phyloP scores from a whole-genome alignment of 2,113 vertebrate genomes.

The Rallus limicola region DNA sequence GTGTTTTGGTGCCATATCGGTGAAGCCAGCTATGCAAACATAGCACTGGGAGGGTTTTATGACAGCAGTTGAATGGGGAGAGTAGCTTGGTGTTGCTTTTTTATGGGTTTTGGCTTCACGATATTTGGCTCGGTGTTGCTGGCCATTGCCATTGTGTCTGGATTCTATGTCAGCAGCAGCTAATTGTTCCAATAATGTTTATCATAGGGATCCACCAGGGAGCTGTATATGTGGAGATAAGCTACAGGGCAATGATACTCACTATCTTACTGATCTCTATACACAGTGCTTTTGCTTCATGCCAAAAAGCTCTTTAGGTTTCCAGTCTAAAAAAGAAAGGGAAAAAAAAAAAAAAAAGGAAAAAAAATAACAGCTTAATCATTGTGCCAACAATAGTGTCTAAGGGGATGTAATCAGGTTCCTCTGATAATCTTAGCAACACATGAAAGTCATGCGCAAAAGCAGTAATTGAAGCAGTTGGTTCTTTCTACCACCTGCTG shows the following conservation, averaged over 20 bases:
- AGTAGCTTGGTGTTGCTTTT: slow-evolving; percentile 80
- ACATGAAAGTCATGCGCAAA: slow-evolving; percentile 82
- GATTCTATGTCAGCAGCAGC: slow-evolving; percentile 83
- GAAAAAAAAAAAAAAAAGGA: slow-evolving; percentile 13
- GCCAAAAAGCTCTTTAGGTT: slow-evolving; percentile 81
- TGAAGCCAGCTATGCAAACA: slow-evolving; percentile 86
- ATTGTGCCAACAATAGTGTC: slow-evolving; percentile 81
- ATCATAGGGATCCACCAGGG: slow-evolving; percentile 86
- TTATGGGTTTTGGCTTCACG: slow-evolving; percentile 82
- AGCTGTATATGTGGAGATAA: slow-evolving; percentile 89
- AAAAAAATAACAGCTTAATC: slow-evolving; percentile 81
- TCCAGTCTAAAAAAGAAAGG: slow-evolving; percentile 60
- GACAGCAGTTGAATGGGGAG: slow-evolving; percentile 81
- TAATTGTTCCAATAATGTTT: slow-evolving; percentile 91
- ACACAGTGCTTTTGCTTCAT: slow-evolving; percentile 77
- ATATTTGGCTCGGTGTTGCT: slow-evolving; percentile 80
- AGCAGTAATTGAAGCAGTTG: slow-evolving; percentile 82
- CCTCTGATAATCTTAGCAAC: slow-evolving; percentile 83
- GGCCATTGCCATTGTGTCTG: slow-evolving; percentile 81
- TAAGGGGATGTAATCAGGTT: slow-evolving; percentile 84
- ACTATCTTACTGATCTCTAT: slow-evolving; percentile 83
- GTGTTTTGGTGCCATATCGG: slow-evolving; percentile 82
- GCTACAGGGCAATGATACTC: slow-evolving; percentile 83
- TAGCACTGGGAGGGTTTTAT: slow-evolving; percentile 82
- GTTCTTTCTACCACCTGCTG: slow-evolving; percentile 85